Evolutionary conservation across 2,113 vertebrate species (phyloP).

Genomic region (Ciconia stormi): DNA sequence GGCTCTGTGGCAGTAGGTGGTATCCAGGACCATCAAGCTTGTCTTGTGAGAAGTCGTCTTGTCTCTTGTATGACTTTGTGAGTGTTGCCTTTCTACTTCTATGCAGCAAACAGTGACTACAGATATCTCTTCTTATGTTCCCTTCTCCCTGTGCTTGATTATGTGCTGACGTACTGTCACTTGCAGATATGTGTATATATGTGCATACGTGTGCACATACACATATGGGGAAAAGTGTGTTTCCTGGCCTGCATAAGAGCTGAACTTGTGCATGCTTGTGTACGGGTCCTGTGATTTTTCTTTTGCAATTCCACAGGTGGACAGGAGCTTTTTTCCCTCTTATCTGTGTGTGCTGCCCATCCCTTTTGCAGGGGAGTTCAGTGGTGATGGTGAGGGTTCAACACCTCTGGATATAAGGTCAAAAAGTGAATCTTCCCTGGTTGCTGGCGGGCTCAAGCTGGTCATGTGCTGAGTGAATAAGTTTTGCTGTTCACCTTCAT

Average conservation of each 20-base stretch:
- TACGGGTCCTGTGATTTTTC: not conserved
- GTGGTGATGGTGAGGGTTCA: not conserved
- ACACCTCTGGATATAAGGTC: not conserved
- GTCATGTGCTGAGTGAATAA: not conserved
- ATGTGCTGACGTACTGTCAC: not conserved
- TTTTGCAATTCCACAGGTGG: not conserved
- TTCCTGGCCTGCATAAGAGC: not conserved
- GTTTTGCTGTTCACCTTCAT: not conserved
- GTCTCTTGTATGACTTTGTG: not conserved
- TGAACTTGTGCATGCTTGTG: not conserved
- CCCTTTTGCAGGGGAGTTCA: not conserved
- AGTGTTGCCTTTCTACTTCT: not conserved
- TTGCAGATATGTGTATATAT: not conserved
- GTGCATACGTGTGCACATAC: accelerated
- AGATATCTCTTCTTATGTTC: not conserved
- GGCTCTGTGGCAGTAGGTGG: not conserved
- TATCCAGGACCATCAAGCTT: not conserved
- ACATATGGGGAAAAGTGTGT: accelerated
- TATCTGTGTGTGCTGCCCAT: accelerated
- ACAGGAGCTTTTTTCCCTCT: not conserved
- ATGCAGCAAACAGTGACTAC: not conserved
- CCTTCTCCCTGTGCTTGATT: not conserved
- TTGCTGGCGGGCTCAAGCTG: not conserved
- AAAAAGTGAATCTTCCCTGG: not conserved
- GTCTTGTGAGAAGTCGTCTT: not conserved